These are phyloP conservation scores for Chloromyia formosa DNA, from an alignment of 2,888 invertebrate species.

Conservation along the genomic window DNA sequence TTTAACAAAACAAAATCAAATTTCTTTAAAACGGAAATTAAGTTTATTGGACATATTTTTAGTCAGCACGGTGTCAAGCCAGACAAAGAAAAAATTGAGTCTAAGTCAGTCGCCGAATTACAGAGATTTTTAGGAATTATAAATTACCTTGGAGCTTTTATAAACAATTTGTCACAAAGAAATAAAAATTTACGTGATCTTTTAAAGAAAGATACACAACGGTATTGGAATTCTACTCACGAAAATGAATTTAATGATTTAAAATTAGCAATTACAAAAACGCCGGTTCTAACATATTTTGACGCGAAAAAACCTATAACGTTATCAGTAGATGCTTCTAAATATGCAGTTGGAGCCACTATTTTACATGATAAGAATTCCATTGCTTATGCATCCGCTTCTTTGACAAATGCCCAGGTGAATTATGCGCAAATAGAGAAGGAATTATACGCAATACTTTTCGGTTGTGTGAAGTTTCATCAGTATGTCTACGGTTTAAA, in stretches of 20 bases:
- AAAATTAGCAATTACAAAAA: constrained; percentile 47
- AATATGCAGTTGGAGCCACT: constrained; percentile 46
- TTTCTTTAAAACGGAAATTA: neutral
- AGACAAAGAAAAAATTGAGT: constrained; percentile 41
- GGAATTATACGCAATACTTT: constrained; percentile 55
- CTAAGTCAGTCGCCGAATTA: constrained; percentile 42
- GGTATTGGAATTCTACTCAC: constrained; percentile 48
- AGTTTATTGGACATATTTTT: constrained; percentile 39
- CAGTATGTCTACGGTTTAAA: constrained; percentile 54
- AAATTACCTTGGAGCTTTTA: constrained; percentile 39
- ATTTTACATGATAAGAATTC: too few relatives aligned
- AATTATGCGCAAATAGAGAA: constrained; percentile 56
- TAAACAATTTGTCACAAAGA: neutral
- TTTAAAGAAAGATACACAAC: constrained; percentile 47
- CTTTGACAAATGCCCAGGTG: neutral
- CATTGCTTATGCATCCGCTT: constrained; percentile 6
- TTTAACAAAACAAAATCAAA: neutral
- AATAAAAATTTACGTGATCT: constrained; percentile 45
- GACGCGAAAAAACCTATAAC: constrained; percentile 45
- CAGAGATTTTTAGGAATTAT: constrained; percentile 47
- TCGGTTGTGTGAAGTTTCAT: constrained; percentile 55
- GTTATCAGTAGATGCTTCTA: constrained; percentile 54
- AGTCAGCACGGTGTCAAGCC: constrained; percentile 30
- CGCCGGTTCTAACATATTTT: constrained; percentile 48
- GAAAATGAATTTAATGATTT: constrained; percentile 46